Base-by-base conservation (phyloP, 1,140 invertebrate species). In the Prorops nasuta region DNA sequence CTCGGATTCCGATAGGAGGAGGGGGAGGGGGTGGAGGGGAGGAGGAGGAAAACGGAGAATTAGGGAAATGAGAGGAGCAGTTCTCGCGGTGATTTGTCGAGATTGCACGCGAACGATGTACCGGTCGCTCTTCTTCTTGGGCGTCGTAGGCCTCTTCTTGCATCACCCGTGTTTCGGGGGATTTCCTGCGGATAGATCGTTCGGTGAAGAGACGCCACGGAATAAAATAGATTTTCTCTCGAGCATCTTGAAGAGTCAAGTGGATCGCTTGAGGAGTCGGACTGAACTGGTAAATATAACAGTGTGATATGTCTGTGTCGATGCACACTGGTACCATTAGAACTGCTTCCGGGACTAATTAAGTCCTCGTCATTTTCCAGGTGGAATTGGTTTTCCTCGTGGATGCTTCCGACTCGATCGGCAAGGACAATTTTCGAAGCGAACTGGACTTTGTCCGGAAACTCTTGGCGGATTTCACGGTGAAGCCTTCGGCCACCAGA, bases 401-500 rank as follows among this genome's bases (percentile, higher is more conserved):
- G 7, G 87, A 89, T 64, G 81, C 81, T 17, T 88, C 86, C 2
- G 83, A 83, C 0, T 86, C 83, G 39, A 83, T 89, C 2, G 87
- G 87, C 2, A 68, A 76, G 36, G 71, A 79, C 2, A 86, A 89
- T 67, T 89, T 89, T 66, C 73, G 74, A 47, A 84, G 84, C 54
- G 86, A 88, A 66, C 63, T 88, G 22, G 85, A 83, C 58, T 89
- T 89, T 65, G 86, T 88, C 2, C 81, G 81, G 54, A 87, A 87
- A 64, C 67, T 89, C 1, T 55, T 89, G n/a, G 82, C 86, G 4
- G 86, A 88, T 65, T 86, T 88, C 50, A 84, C 81, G 0, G 83
- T 89, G 2, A 83, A 84, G 41, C 75, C 77, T 19, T 79, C 84
- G 53, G 76, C 82, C 12, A 86, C 86, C 0, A 71, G 85, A 50